Percentiles rank a stretch among this genome's conserved stretches.
Conservation (phyloP, 2,888 invertebrate genomes). For the Pardosa pseudoannulata region DNA sequence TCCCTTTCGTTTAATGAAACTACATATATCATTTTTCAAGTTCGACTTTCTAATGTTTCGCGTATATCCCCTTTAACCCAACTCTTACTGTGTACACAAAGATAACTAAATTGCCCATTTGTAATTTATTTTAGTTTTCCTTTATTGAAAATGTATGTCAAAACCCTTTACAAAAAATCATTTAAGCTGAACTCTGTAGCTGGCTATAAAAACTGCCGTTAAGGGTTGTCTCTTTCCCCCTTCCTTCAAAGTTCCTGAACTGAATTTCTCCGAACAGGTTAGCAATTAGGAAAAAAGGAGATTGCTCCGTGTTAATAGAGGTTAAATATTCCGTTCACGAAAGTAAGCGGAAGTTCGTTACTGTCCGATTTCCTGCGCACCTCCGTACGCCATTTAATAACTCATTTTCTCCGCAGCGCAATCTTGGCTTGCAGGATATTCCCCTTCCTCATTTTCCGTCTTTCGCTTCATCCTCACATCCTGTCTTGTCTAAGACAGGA, state of each 20-base stretch:
- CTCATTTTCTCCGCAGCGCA: not conserved
- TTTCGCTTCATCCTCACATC: not conserved
- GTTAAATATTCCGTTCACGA: constrained; percentile 1
- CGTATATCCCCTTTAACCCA: too few species aligned
- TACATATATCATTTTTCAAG: too few species aligned
- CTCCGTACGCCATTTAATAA: constrained; percentile 1
- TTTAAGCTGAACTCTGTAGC: too few species aligned
- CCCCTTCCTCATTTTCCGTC: not conserved
- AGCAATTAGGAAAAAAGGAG: not conserved
- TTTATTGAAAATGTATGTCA: too few species aligned
- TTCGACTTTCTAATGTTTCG: too few species aligned
- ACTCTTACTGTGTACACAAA: too few species aligned
- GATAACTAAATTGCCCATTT: too few species aligned
- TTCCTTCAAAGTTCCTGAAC: not conserved
- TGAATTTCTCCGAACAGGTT: not conserved
- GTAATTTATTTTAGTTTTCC: too few species aligned
- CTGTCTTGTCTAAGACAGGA: not conserved
- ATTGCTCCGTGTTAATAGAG: not conserved
- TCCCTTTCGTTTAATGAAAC: too few species aligned
- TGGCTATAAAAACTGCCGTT: too few species aligned
- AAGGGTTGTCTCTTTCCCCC: not conserved
- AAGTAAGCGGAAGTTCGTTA: not conserved
- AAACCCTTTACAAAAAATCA: too few species aligned
- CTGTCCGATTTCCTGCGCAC: constrained; percentile 4
- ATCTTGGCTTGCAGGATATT: not conserved